phyloP scores from a whole-genome alignment of 92 coral and sea anemone species.

The Palythoa grandiflora region DNA sequence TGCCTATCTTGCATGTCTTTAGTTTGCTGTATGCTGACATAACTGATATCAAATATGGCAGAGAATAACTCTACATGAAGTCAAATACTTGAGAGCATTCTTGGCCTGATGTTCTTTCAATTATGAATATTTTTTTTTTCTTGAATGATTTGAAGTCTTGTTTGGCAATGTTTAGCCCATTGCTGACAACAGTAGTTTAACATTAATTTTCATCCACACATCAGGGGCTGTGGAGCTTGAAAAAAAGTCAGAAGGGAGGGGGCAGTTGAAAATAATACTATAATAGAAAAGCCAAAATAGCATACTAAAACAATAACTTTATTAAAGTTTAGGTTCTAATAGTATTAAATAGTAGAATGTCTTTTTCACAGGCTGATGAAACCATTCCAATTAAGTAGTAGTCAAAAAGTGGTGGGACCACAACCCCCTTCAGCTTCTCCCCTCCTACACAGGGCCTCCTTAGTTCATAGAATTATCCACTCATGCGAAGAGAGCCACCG shows the following conservation, averaged over 20 bases:
- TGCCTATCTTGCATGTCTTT: conserved; percentile 37
- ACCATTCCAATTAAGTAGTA: not conserved
- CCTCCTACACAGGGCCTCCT: not conserved
- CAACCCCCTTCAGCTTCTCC: conserved; percentile 1
- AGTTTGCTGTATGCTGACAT: conserved; percentile 38
- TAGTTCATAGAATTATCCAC: conserved; percentile 35
- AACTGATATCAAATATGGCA: conserved; percentile 36
- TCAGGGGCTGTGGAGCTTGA: conserved; percentile 21
- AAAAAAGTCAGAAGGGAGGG: conserved; percentile 16
- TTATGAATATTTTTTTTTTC: conserved; percentile 17
- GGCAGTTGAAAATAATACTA: conserved; percentile 19
- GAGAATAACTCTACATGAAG: conserved; percentile 43
- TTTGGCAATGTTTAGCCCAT: conserved; percentile 37
- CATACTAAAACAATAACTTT: not conserved
- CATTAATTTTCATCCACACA: conserved; percentile 33
- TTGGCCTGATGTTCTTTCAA: conserved; percentile 8
- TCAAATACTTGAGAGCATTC: conserved; percentile 23
- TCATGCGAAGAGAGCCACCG: conserved; percentile 65
- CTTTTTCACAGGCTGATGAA: not conserved
- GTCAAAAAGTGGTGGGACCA: not conserved
- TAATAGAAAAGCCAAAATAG: conserved; percentile 15
- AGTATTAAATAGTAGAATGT: not conserved
- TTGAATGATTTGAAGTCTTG: conserved; percentile 20
- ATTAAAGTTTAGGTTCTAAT: not conserved
- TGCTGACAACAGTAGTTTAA: conserved; percentile 46